Evolutionary conservation across 2,797 vertebrate genomes (phyloP), one percentile per base, ranked within the genome.

Genomic region (Botia almorhae): DNA sequence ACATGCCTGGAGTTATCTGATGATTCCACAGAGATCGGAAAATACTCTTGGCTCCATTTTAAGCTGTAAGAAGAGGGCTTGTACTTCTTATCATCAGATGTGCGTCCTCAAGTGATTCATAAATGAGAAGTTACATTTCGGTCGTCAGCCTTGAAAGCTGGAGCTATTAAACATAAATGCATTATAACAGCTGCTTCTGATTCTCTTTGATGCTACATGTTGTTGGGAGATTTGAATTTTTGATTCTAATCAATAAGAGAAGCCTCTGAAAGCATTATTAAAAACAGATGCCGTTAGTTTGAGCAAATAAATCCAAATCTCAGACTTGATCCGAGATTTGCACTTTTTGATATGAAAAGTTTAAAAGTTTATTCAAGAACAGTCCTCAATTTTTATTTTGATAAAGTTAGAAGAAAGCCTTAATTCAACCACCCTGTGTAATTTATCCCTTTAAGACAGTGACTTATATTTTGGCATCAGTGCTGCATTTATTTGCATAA

Each of bases 121-220:
- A 89, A 76, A 92, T 91, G 84, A 86, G 84, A 87, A 88, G 81
- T 82, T 85, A 85, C 83, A 89, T 86, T 88, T 48, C 14, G n/a
- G 10, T 68, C 69, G 53, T 43, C 61, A 73, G 53, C 56, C 29
- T 82, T 85, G 80, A 87, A 79, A 70, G 80, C 81, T 85, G 86
- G 75, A 61, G 8, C 84, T 89, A 90, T 92, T 90, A 93, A 93
- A 92, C 89, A 91, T 91, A 90, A 90, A 92, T 91, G 87, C 80
- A 82, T 29, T 46, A 89, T 88, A 90, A 88, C 88, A 83, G 87
- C 84, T 87, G 84, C 76, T 82, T 80, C 81, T 19, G n/a, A 82
- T 84, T 84, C 78, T 85, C 86, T 91, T 91, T 91, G 88, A 92
- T 87, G 86, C 77, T 26, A 58, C 85, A 69, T 84, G 76, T 81